Evolutionary conservation across 2,888 invertebrate genomes (phyloP), one percentile per base, ranked within the genome.

Genomic region (Tanytarsus gracilentus): DNA sequence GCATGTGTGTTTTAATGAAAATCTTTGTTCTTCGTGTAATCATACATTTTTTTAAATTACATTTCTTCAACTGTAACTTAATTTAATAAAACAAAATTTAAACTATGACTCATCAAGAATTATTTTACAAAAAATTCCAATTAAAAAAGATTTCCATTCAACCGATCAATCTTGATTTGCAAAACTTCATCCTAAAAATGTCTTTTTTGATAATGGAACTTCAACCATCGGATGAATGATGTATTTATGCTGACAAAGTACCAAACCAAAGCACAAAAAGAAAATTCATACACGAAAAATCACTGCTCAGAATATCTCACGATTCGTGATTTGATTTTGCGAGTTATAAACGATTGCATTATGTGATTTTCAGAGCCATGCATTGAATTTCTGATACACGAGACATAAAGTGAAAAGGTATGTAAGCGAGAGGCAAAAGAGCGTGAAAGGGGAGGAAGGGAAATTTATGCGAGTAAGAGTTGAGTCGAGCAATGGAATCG

Each of bases 311-410:
- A 39, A 56, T 40, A 40, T 56, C 40, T 40, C 55, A 56, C 55
- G 53, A 56, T 58, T 48, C 58, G 58, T 58, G 58, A 58, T 58
- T 58, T 58, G 48, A 18, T 27, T 26, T 58, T 48, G 29, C 23
- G 48, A 58, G 40, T 58, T 48, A 58, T 48, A 21, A 48, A 44
- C 44, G 58, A 48, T 58, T 58, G 58, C 58, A 58, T 58, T 58
- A 25, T 30, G 51, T 40, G 44, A 26, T 40, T 25, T n/a, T 30
- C 27, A 16, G 16, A 21, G 40, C 23, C 55, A 56, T 56, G 55
- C 55, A 56, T 26, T 18, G 55, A 56, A 56, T 56, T 39, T 25
- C 14, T 56, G 30, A 56, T 56, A 25, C n/a, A 18, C 4, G 14
- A n/a, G 18, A 29, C 26, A 52, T 33, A 52, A 14, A 33, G 52